Evolutionary conservation across 2,113 vertebrate genomes (phyloP).

Genomic region (Carettochelys insculpta): DNA sequence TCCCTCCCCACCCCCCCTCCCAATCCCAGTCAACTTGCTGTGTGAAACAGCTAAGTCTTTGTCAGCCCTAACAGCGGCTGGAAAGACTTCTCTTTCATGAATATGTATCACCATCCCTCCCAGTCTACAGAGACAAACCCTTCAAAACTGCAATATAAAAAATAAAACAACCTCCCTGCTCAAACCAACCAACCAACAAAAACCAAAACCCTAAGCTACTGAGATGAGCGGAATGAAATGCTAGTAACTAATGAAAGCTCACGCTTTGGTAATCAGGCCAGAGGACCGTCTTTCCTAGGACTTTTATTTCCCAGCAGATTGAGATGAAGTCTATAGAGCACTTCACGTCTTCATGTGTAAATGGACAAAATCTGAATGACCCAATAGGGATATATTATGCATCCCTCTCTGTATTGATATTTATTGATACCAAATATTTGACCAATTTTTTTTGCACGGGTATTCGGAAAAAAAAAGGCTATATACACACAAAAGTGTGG

Average conservation of each 20-base stretch:
- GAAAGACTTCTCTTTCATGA: conserved; percentile 77
- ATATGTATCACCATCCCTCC: conserved; percentile 78
- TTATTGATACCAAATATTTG: neutral
- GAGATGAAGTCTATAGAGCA: conserved; percentile 32
- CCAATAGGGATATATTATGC: neutral
- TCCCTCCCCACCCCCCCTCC: conserved; percentile 57
- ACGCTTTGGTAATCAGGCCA: conserved; percentile 34
- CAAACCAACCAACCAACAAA: conserved; percentile 15
- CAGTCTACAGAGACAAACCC: conserved; percentile 62
- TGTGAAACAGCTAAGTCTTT: conserved; percentile 83
- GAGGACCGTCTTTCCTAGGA: conserved; percentile 44
- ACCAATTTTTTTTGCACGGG: neutral
- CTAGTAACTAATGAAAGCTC: conserved; percentile 49
- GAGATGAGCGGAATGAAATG: conserved; percentile 4
- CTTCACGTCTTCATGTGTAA: conserved; percentile 28
- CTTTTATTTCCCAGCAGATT: conserved; percentile 38
- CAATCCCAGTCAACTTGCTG: conserved; percentile 76
- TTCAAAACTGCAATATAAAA: conserved; percentile 62
- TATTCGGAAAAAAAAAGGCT: neutral
- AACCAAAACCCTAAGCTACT: conserved; percentile 16
- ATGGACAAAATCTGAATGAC: neutral
- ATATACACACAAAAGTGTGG: fast-evolving
- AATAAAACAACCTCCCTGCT: neutral
- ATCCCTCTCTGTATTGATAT: neutral
- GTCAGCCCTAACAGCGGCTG: conserved; percentile 71